A percentile compares a stretch with the other conserved stretches of the same genome.
phyloP scores from a whole-genome alignment of 2,113 vertebrate genomes.

The Malaclemys terrapin region DNA sequence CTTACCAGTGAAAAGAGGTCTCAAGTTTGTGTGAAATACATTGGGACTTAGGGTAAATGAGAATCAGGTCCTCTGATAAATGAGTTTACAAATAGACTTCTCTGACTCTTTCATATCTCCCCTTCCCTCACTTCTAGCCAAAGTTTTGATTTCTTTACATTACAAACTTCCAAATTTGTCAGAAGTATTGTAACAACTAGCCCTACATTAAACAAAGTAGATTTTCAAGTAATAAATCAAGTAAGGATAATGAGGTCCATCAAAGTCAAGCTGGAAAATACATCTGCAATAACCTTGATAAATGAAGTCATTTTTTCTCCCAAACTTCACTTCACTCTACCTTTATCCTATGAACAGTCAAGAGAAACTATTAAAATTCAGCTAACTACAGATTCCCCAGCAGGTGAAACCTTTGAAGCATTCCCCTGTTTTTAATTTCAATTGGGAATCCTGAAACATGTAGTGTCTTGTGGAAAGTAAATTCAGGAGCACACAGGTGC shows the following conservation, averaged over 20 bases:
- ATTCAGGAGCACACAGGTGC: background rate
- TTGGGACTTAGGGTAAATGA: background rate
- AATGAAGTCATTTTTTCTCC: background rate
- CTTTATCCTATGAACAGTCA: background rate
- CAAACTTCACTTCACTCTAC: background rate
- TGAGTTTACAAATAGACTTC: conserved; percentile 5
- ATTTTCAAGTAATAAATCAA: conserved; percentile 23
- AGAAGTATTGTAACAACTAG: conserved; percentile 32
- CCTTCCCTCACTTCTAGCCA: background rate
- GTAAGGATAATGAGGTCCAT: background rate
- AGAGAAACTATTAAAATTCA: background rate
- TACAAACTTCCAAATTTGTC: conserved; percentile 1
- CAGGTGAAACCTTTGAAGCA: background rate
- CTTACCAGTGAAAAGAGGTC: background rate
- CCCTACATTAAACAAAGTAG: background rate
- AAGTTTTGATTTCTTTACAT: background rate
- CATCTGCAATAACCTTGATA: background rate
- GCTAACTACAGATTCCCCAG: background rate
- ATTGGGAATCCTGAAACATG: background rate
- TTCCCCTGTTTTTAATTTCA: background rate
- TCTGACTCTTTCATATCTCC: background rate
- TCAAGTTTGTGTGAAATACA: conserved; percentile 29
- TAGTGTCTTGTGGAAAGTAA: background rate
- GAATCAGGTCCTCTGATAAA: background rate
- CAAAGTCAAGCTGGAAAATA: conserved; percentile 1